These are phyloP conservation scores for Colletes latitarsis DNA, from an alignment of 1,140 invertebrate genomes.

Conservation along the genomic window DNA sequence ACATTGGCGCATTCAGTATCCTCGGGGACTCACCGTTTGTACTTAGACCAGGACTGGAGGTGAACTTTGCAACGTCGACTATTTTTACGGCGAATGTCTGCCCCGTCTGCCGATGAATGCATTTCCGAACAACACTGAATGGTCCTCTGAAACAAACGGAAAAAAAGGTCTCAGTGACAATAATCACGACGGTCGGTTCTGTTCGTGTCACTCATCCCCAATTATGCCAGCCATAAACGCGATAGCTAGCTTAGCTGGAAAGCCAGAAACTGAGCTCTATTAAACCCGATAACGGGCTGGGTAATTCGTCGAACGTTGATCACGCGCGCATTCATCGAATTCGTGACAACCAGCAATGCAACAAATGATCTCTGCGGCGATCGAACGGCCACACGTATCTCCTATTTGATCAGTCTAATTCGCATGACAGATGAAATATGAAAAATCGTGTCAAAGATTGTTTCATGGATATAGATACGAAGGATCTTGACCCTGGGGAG, in stretches of 20 bases:
- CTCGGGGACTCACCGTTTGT: conserved; percentile 90
- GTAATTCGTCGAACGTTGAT: conserved; percentile 58
- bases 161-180: conserved; percentile 18
- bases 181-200: conserved; percentile 18
- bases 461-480: too few relatives aligned
- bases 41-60: conserved; percentile 96
- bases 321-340: conserved; percentile 58
- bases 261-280: conserved; percentile 12
- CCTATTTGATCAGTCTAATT: not conserved
- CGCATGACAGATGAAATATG: not conserved
- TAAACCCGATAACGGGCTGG: conserved; percentile 28
- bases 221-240: conserved; percentile 17
- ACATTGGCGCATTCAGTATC: not conserved
- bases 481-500: too few relatives aligned
- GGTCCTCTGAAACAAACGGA: conserved; percentile 91
- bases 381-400: conserved; percentile 20
- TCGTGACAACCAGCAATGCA: conserved; percentile 48
- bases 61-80: conserved; percentile 98
- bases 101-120: conserved; percentile 96
- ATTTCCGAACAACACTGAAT: conserved; percentile 97
- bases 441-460: too few relatives aligned
- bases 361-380: conserved; percentile 19
- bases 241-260: conserved; percentile 14
- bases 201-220: not conserved
- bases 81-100: conserved; percentile 99